phyloP scores from a whole-genome alignment of 2,797 vertebrate genomes.

The Okamejei kenojei region DNA sequence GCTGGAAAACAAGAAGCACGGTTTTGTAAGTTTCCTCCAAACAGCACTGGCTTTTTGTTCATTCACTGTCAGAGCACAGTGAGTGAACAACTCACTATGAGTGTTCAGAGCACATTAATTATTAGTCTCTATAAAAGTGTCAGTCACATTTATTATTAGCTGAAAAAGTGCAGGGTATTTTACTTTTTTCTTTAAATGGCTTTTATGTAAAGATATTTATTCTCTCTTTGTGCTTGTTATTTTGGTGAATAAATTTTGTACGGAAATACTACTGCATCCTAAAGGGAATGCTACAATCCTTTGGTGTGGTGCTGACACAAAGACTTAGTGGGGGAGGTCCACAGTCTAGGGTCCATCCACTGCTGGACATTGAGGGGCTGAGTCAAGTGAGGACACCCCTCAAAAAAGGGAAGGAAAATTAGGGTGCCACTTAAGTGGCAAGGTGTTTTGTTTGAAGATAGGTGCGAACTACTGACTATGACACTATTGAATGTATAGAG shows the following conservation, averaged over 20 bases:
- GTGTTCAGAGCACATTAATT: background rate
- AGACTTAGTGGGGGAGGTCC: no score
- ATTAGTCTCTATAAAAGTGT: background rate
- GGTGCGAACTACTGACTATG: no score
- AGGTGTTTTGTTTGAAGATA: no score
- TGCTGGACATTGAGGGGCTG: no score
- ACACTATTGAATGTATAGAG: no score
- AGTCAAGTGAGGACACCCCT: no score
- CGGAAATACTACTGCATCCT: background rate
- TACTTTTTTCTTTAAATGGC: background rate
- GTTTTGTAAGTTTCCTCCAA: conserved; percentile 55
- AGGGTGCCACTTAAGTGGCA: no score
- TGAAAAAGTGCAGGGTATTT: background rate
- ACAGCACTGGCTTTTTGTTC: background rate
- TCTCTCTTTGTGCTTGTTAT: background rate
- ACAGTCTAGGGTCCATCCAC: no score
- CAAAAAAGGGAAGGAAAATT: no score
- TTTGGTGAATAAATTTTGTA: background rate
- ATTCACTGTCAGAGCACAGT: background rate
- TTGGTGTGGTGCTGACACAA: no score
- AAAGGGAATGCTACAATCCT: background rate
- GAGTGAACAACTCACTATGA: no score
- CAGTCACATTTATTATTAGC: background rate
- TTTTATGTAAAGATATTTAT: background rate
- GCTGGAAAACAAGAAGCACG: conserved; percentile 73